phyloP scores from a whole-genome alignment of 2,888 invertebrate species.

The Glaucopsyche alexis region DNA sequence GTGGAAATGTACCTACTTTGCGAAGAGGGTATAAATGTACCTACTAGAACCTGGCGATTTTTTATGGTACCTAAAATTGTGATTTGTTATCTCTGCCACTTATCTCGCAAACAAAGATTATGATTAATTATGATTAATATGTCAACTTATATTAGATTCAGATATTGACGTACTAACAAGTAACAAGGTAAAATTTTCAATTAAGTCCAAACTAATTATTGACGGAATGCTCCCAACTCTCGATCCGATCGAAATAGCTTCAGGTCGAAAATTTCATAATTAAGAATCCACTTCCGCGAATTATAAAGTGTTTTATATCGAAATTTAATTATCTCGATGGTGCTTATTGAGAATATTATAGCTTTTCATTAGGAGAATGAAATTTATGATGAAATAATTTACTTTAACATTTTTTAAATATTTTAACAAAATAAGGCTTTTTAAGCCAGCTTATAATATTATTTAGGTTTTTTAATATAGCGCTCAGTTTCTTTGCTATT shows the following conservation, averaged over 20 bases:
- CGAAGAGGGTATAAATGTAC: no score
- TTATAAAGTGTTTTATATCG: neutral
- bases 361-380: neutral
- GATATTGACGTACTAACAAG: neutral
- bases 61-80: no score
- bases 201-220: slow-evolving; percentile 20
- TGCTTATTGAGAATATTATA: neutral
- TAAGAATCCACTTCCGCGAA: neutral
- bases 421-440: no score
- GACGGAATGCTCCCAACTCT: neutral
- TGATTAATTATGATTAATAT: no score
- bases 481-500: no score
- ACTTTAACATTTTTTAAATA: neutral
- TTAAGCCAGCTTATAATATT: no score
- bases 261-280: neutral
- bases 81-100: no score
- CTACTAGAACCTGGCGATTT: no score
- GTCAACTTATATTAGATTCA: no score
- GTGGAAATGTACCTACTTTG: no score
- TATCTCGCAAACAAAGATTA: no score
- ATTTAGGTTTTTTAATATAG: no score
- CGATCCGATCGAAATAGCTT: slow-evolving; percentile 18
- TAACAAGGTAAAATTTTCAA: slow-evolving; percentile 11
- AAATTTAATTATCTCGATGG: neutral
- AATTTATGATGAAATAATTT: neutral